Evolutionary conservation across 2,888 invertebrate genomes (phyloP), one percentile per base, ranked within the genome.

Genomic region (Drosophila nr. perissopoda): DNA sequence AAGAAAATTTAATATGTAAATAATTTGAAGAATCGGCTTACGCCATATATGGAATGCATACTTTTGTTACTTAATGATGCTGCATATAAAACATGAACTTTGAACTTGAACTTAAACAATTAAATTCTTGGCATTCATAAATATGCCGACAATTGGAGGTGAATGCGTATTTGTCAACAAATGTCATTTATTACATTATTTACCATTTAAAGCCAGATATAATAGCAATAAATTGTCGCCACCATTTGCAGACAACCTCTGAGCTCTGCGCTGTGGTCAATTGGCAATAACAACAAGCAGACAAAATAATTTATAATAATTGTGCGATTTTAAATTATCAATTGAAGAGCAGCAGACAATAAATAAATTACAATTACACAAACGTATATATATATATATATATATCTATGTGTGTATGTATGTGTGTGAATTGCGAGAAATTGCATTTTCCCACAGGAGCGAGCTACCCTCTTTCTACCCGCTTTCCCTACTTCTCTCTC

Each of bases 321-420:
- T 84, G 89, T 67, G 79, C 63, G 60, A 83, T 83, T 88, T 86
- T 76, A 82, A 86, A 88, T 86, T 88, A 86, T 88, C 89, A 86
- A 86, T 86, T 86, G 86, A 79, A 82, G 86, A 42, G 40, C 74
- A 53, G 61, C 68, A 74, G 40, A 77, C 70, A 85, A 85, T 88
- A 88, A 87, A 87, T 84, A 87, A 83, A 72, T 82, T 74, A 80
- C 67, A 67, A 62, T 70, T 60, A 64, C 69, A 56, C 67, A 4
- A 16, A 46, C 38, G 18, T 25, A 21, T 13, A 4, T 7, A 3
- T 21, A 21, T 13, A 21, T 18, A 4, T 18, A 8, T 8, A 8
- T 18, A 0, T 10, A 11, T 11, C 6, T 21, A 42, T 42, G 1
- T 21, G 1, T 42, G 21, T n/a, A 0, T 42, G 21, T 42, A 7